phyloP scores from a whole-genome alignment of 2,888 invertebrate genomes.

The Smittia sp. region DNA sequence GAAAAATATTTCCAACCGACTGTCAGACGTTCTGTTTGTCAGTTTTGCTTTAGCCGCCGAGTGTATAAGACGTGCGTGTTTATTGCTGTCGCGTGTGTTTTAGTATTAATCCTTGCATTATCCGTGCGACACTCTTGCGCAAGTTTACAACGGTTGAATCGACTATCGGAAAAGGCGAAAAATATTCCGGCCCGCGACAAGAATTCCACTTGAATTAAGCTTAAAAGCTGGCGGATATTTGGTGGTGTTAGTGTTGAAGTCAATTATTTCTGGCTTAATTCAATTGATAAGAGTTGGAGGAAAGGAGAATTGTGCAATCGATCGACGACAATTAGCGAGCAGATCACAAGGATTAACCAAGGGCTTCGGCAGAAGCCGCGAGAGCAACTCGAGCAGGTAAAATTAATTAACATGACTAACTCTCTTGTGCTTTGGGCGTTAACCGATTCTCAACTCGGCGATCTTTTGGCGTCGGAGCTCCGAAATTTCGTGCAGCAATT shows the following conservation, averaged over 20 bases:
- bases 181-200: neutral
- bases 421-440: conserved; percentile 35
- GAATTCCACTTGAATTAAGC: conserved; percentile 13
- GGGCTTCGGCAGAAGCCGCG: neutral
- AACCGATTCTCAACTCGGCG: conserved; percentile 18
- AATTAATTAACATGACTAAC: conserved; percentile 33
- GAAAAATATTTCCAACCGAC: conserved; percentile 16
- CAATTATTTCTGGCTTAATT: conserved; percentile 31
- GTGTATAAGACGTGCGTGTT: conserved; percentile 27
- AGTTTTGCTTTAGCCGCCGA: conserved; percentile 12
- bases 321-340: neutral
- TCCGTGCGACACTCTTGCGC: neutral
- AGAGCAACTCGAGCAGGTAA: conserved; percentile 19
- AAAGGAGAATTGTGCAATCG: neutral
- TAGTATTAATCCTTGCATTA: conserved; percentile 19
- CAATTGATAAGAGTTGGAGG: conserved; percentile 24
- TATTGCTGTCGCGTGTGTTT: conserved; percentile 2
- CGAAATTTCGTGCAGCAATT: neutral
- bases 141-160: neutral
- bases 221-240: conserved; percentile 2
- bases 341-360: neutral
- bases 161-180: neutral
- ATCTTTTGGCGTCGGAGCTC: neutral
- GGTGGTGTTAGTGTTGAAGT: conserved; percentile 39
- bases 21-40: neutral